These are phyloP conservation scores for Harpalus rubripes DNA, from an alignment of 2,888 invertebrate species.

Conservation along the genomic window DNA sequence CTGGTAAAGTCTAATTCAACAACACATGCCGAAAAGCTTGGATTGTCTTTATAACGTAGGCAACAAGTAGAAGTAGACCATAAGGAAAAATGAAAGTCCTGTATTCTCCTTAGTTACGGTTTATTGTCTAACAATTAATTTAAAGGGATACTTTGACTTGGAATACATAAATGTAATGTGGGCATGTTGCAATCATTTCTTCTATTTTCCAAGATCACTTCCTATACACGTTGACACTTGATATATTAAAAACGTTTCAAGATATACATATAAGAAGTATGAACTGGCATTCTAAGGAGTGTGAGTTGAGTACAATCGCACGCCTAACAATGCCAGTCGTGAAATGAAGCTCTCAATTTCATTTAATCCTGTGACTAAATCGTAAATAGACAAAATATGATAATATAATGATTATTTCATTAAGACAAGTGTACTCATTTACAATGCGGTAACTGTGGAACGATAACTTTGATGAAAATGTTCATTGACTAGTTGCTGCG, in stretches of 20 bases:
- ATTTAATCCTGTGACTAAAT: slow-evolving; percentile 49
- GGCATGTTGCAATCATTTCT: slow-evolving; percentile 49
- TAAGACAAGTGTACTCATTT: slow-evolving; percentile 57
- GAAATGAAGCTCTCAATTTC: slow-evolving; percentile 54
- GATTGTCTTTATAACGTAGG: slow-evolving; percentile 48
- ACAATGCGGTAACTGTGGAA: slow-evolving; percentile 61
- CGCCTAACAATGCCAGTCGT: slow-evolving; percentile 50
- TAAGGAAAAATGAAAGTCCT: slow-evolving; percentile 61
- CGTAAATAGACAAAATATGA: slow-evolving; percentile 49
- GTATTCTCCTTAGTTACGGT: slow-evolving; percentile 56
- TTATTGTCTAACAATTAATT: slow-evolving; percentile 60
- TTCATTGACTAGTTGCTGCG: slow-evolving; percentile 47
- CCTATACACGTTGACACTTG: slow-evolving; percentile 59
- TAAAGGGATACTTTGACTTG: slow-evolving; percentile 54
- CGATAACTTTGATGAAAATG: slow-evolving; percentile 55
- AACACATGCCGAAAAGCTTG: slow-evolving; percentile 52
- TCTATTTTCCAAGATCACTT: slow-evolving; percentile 59
- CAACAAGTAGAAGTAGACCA: slow-evolving; percentile 37
- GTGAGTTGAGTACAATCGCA: not conserved
- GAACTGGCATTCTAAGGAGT: slow-evolving; percentile 40
- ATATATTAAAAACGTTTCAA: slow-evolving; percentile 62
- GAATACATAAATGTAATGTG: slow-evolving; percentile 55
- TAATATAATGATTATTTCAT: slow-evolving; percentile 50
- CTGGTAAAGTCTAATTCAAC: slow-evolving; percentile 53
- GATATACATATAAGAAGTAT: slow-evolving; percentile 60